Base-by-base conservation (phyloP, 2,797 vertebrate species). In the Halcyon smyrnensis region DNA sequence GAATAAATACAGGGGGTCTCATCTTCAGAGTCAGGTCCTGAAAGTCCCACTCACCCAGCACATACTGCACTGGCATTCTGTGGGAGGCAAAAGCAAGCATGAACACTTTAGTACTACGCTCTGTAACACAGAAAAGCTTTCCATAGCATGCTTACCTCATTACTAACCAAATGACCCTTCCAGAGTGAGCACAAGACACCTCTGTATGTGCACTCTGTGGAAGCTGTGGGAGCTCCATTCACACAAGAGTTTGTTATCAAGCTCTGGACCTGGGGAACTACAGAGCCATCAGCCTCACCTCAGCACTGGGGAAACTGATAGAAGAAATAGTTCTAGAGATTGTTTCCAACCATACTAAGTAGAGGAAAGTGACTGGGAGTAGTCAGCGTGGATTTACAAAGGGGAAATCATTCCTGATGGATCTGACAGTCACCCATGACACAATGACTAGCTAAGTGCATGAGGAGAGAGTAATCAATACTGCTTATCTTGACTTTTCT, bases 41-140 rank as follows among this genome's bases (percentile, higher is more conserved):
- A 93, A 99, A 99, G 97, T 99, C 99, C 99, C 99, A 99, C 97
- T 99, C 99, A 57, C 99, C 98, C 54, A 99, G 99, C 80, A 99
- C 98, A 76, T 99, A 99, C 94, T 99, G 99, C 89, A 99, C 98
- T 0, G 99, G 99, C 98, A 99, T 99, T 92, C 99, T 99, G 89
- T 27, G 64, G 32, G 32, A 84, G 59, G 50, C 51, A 90, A 63
- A 75, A 32, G 39, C 11, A 50, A 81, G 36, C 0, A 15, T 27
- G 23, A 76, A 19, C 0, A 4, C 60, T 57, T 34, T 15, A 62
- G 34, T 36, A 69, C 19, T 19, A 68, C 3, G 0, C 25, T 39
- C n/a, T 2, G 0, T 30, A 34, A 64, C n/a, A 60, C 5, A 53
- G n/a, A 65, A 34, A 57, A 12, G 21, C 32, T 79, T 59, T 53